Evolutionary conservation across 2,888 invertebrate species (phyloP), one percentile per base, ranked within the genome.

Genomic region (Yponomeuta cagnagella): DNA sequence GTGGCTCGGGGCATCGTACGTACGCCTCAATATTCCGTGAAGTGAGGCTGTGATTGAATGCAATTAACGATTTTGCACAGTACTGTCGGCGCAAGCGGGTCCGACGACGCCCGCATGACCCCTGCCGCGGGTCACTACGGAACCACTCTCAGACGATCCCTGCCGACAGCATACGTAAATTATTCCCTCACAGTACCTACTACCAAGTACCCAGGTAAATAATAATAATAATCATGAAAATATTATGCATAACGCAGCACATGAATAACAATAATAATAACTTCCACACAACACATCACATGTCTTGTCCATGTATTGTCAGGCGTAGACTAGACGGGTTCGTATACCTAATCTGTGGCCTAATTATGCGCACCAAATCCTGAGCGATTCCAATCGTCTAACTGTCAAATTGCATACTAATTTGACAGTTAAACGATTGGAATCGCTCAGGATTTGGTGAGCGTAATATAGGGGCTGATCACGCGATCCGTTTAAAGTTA

Each of bases 61-160:
- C 81, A 89, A 90, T 91, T 90, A 90, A 80, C 85, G 76, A 90
- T 90, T 90, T 85, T 82, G 81, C 88, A 88, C 87, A 88, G 87
- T 79, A 82, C 84, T 85, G 82, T 73, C 70, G 74, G 74, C 74
- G 70, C 70, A 43, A 2, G 43, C 70, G 70, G 23, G 37, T 23
- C 43, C 63, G 63, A 31, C 37, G 15, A 33, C 15, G 68, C 70
- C 71, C 68, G 70, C 72, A 71, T 81, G 87, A 85, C 84, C 85
- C 79, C 77, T 75, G 52, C 52, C 76, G 43, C 78, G 76, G 82
- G 86, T 87, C 85, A 84, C 74, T 30, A 8, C 30, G 10, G 65
- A 48, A 23, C 68, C n/a, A 37, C 33, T 37, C n/a, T 66, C 10
- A 66, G 63, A 30, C 64, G 10, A 65, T 9, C 31, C 65, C 30